Conservation (phyloP, 2,888 invertebrate species). For the Dryadula phaetusa region DNA sequence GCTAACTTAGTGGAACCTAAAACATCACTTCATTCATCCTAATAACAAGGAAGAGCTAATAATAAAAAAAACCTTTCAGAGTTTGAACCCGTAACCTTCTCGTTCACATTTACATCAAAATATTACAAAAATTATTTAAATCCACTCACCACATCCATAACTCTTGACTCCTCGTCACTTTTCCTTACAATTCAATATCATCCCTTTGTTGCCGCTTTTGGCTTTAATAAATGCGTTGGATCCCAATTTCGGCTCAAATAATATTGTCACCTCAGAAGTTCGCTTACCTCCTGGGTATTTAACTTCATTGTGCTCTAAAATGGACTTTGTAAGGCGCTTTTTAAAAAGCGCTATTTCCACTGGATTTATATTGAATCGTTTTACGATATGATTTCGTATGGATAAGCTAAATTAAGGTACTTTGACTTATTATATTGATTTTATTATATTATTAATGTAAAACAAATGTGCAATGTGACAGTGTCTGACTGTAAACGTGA, state of each 20-base stretch:
- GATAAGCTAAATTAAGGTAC: neutral
- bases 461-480: no score
- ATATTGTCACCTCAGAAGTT: constrained; percentile 75
- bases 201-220: constrained; percentile 83
- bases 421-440: no score
- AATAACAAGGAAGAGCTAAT: no score
- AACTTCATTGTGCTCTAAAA: constrained; percentile 49
- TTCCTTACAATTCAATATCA: constrained; percentile 82
- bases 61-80: no score
- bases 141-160: constrained; percentile 48
- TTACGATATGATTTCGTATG: neutral
- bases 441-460: no score
- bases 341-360: constrained; percentile 37
- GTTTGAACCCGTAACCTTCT: no score
- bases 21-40: no score
- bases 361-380: constrained; percentile 25
- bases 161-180: constrained; percentile 52
- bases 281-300: constrained; percentile 47
- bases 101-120: no score
- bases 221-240: constrained; percentile 80
- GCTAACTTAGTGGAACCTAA: no score
- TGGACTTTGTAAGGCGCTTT: constrained; percentile 42
- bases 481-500: no score
- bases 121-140: no score
- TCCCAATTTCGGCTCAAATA: constrained; percentile 78